Conservation (phyloP, 1,140 invertebrate genomes). For the Brachionus sp. region DNA sequence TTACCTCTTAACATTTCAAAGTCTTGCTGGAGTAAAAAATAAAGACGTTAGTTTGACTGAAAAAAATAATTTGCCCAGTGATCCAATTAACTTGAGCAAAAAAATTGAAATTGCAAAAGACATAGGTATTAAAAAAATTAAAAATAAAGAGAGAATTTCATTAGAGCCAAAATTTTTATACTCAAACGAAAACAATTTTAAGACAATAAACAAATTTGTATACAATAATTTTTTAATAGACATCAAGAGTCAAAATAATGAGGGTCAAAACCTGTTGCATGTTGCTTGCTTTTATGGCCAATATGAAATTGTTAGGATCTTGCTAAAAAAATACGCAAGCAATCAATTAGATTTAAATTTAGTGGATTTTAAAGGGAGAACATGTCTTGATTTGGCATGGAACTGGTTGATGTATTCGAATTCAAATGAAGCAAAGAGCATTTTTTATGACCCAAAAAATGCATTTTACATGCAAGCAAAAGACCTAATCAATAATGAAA, state of each 20-base stretch:
- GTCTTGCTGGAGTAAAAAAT: not conserved
- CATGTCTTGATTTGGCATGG: slow-evolving; percentile 31
- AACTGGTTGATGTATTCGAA: not conserved
- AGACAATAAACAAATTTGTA: not conserved
- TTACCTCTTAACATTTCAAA: slow-evolving; percentile 4
- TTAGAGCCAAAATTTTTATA: slow-evolving; percentile 1
- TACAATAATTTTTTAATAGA: slow-evolving; percentile 35
- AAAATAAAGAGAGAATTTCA: not conserved
- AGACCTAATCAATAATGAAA: not conserved
- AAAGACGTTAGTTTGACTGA: not conserved
- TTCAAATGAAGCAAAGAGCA: slow-evolving; percentile 10
- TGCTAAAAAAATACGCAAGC: slow-evolving; percentile 39
- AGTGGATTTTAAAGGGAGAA: slow-evolving; percentile 8
- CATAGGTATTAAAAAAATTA: not conserved
- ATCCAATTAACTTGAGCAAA: not conserved
- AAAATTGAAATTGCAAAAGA: not conserved
- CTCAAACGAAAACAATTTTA: not conserved
- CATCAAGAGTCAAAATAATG: slow-evolving; percentile 20
- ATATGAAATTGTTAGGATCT: not conserved
- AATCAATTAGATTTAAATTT: slow-evolving; percentile 15
- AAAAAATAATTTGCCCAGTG: not conserved
- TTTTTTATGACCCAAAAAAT: slow-evolving; percentile 24
- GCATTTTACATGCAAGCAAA: slow-evolving; percentile 19
- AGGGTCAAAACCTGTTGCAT: slow-evolving; percentile 11
- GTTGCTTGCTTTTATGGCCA: slow-evolving; percentile 25